A percentile compares a stretch with the other conserved stretches of the same genome.
phyloP scores from a whole-genome alignment of 2,888 invertebrate species.

The Dryocosmus kuriphilus region DNA sequence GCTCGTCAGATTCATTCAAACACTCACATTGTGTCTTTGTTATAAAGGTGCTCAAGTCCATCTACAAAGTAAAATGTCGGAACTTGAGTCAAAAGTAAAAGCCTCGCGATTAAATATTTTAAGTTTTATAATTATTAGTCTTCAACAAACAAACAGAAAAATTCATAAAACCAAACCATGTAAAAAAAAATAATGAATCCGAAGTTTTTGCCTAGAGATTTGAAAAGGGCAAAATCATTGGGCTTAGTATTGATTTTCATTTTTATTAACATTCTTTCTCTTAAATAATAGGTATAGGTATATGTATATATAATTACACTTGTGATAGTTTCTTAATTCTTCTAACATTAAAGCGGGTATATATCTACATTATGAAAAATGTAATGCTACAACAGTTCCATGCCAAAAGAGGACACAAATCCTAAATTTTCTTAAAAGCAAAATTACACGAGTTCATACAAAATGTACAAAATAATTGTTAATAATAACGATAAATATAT shows the following conservation, averaged over 20 bases:
- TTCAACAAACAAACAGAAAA: background rate
- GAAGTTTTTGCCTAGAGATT: slow-evolving; percentile 35
- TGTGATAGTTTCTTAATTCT: background rate
- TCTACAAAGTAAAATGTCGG: slow-evolving; percentile 80
- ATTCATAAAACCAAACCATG: slow-evolving; percentile 25
- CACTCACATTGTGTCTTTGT: slow-evolving; percentile 95
- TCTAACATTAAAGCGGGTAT: background rate
- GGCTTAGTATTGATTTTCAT: slow-evolving; percentile 5
- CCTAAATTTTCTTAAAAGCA: background rate
- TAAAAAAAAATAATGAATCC: slow-evolving; percentile 34
- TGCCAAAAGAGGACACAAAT: background rate
- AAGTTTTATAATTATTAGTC: background rate
- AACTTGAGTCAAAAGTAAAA: slow-evolving; percentile 39
- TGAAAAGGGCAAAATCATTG: background rate
- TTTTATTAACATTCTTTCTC: background rate
- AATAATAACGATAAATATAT: background rate
- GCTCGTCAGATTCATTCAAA: slow-evolving; percentile 96
- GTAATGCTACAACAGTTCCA: background rate
- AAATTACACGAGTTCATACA: background rate
- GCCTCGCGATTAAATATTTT: slow-evolving; percentile 1
- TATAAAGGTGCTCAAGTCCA: slow-evolving; percentile 93
- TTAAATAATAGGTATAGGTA: slow-evolving; percentile 4
- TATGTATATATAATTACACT: slow-evolving; percentile 9
- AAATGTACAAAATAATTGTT: background rate
- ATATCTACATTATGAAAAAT: background rate